Evolutionary conservation across 2,113 vertebrate genomes (phyloP), one percentile per base, ranked within the genome.

Genomic region (Lonchura striata): DNA sequence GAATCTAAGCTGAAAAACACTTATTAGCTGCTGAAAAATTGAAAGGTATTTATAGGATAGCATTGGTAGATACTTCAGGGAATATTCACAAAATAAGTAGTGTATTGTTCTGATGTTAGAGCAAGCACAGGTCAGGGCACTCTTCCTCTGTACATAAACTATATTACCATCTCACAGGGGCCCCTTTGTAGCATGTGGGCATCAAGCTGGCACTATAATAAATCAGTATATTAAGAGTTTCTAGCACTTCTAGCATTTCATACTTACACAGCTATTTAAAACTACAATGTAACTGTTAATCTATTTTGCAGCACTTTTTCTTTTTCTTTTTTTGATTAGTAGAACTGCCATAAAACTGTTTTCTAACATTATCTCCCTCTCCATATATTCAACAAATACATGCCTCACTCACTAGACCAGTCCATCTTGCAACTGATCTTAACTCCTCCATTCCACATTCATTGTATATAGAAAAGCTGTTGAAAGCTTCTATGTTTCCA

Each of bases 51-150:
- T 57, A 44, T 64, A 85, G 37, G 41, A 82, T 7, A 81, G 39
- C 15, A 50, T 35, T 63, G n/a, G 30, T 27, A 64, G 54, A 77
- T 49, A 31, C 11, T 71, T 97, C 97, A 59, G 88, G 84, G 98
- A 68, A 98, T 72, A 63, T 92, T 96, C 64, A 98, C 95, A 83
- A 93, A 98, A 78, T 97, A 98, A 2, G 53, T 97, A 98, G 3
- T 53, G 19, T 23, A 89, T 97, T 94, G 22, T 95, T 78, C 12
- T 97, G 94, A 27, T 95, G 95, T 47, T 98, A 96, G 78, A 95
- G 80, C 66, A 98, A 94, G 70, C 97, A 98, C 5, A 98, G 57
- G 15, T 90, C n/a, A 65, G 96, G 89, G 46, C 64, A 60, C 17
- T 91, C 77, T 7, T 96, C 52, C 11, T 91, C 84, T 4, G 63